phyloP scores from a whole-genome alignment of 2,888 invertebrate genomes.

The Marronus borbonicus region DNA sequence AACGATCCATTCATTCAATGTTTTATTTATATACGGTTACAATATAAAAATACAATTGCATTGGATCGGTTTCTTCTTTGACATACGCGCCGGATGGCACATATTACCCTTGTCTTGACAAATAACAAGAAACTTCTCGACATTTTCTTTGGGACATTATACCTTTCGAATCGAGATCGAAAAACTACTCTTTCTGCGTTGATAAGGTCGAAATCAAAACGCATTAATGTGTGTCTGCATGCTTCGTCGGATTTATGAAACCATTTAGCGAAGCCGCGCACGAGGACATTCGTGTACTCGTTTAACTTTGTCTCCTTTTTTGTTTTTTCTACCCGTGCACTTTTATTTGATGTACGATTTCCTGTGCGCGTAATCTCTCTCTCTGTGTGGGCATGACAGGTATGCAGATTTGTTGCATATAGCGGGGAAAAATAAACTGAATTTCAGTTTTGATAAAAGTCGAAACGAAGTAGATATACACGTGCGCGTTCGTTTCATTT shows the following conservation, averaged over 20 bases:
- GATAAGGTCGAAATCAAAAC: constrained; percentile 45
- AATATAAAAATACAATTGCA: constrained; percentile 36
- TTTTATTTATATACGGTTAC: constrained; percentile 32
- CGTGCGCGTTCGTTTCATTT: constrained; percentile 59
- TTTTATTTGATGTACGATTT: constrained; percentile 58
- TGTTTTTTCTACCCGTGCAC: constrained; percentile 18
- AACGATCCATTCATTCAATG: constrained; percentile 33
- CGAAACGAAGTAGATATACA: constrained; percentile 51
- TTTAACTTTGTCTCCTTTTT: constrained; percentile 51
- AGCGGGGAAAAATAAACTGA: constrained; percentile 42
- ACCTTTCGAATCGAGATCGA: constrained; percentile 30
- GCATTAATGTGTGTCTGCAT: constrained; percentile 46
- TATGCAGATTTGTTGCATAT: constrained; percentile 56
- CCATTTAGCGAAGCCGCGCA: constrained; percentile 53
- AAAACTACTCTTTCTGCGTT: constrained; percentile 27
- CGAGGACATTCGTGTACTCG: constrained; percentile 53
- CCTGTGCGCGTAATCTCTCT: constrained; percentile 54
- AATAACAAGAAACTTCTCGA: constrained; percentile 29
- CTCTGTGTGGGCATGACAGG: constrained; percentile 57
- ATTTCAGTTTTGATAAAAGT: constrained; percentile 49
- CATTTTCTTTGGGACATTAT: constrained; percentile 29
- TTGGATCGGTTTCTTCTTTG: constrained; percentile 24
- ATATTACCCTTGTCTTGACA: constrained; percentile 8
- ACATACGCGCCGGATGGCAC: constrained; percentile 21
- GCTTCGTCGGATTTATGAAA: constrained; percentile 54